These are phyloP conservation scores for Acleris cristana DNA, from an alignment of 2,888 invertebrate genomes.

Conservation along the genomic window DNA sequence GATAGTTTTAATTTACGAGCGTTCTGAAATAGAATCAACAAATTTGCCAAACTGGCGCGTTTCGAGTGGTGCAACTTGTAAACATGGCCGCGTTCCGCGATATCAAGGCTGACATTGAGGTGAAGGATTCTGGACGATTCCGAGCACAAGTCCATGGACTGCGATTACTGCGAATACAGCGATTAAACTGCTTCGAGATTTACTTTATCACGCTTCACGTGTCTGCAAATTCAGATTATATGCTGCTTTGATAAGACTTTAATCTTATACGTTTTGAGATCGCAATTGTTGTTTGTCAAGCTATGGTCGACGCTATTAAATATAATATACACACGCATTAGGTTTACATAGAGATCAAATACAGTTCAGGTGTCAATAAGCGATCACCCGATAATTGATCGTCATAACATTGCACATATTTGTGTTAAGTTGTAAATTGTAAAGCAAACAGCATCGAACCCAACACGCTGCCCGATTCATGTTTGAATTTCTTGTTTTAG, in stretches of 20 bases:
- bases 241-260: background rate
- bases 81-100: constrained; percentile 16
- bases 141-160: constrained; percentile 26
- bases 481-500: constrained; percentile 56
- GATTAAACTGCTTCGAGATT: constrained; percentile 16
- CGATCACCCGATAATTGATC: constrained; percentile 49
- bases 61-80: constrained; percentile 11
- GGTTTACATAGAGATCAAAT: constrained; percentile 38
- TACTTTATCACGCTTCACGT: constrained; percentile 18
- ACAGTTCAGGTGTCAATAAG: constrained; percentile 46
- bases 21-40: constrained; percentile 19
- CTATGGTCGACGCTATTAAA: constrained; percentile 24
- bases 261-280: background rate
- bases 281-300: constrained; percentile 1
- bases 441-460: constrained; percentile 42
- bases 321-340: constrained; percentile 22
- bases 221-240: constrained; percentile 8
- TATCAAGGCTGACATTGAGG: constrained; percentile 33
- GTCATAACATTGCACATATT: constrained; percentile 44
- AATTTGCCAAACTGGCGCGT: constrained; percentile 13
- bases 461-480: background rate
- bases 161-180: constrained; percentile 17
- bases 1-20: constrained; percentile 4
- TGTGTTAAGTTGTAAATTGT: constrained; percentile 38
- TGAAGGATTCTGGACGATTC: constrained; percentile 29